Percentiles rank a stretch among this genome's conserved stretches.
phyloP scores from a whole-genome alignment of 2,888 invertebrate genomes.

The Eumerus sabulonum region DNA sequence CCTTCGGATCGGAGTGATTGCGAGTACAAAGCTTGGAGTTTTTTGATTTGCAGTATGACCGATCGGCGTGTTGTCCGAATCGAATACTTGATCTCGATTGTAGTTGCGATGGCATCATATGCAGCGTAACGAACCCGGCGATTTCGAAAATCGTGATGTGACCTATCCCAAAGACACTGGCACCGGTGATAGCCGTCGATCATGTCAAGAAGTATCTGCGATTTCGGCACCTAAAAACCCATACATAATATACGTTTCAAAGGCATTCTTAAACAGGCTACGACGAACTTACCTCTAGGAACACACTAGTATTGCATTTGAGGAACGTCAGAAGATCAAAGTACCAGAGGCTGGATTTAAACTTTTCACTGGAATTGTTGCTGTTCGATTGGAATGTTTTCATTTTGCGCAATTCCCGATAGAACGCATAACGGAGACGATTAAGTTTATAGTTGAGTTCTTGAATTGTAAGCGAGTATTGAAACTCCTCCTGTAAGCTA shows the following conservation, averaged over 20 bases:
- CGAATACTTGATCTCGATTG: constrained; percentile 51
- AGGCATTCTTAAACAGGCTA: too few species aligned
- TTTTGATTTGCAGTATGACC: constrained; percentile 46
- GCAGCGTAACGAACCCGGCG: constrained; percentile 46
- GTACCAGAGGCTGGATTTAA: constrained; percentile 37
- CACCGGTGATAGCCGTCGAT: constrained; percentile 38
- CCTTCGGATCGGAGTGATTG: constrained; percentile 38
- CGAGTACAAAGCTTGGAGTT: constrained; percentile 37
- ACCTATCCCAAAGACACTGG: constrained; percentile 44
- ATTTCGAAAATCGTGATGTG: constrained; percentile 46
- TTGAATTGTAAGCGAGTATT: constrained; percentile 21
- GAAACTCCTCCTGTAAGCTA: constrained; percentile 14
- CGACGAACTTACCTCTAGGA: constrained; percentile 31
- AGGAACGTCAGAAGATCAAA: constrained; percentile 38
- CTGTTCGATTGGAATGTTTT: constrained; percentile 43
- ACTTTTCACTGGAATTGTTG: constrained; percentile 25
- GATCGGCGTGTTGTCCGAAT: constrained; percentile 50
- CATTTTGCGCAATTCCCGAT: constrained; percentile 46
- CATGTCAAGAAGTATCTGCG: constrained; percentile 43
- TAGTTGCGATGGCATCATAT: constrained; percentile 48
- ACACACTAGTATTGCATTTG: constrained; percentile 43
- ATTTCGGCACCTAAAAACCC: constrained; percentile 38
- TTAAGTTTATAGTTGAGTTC: constrained; percentile 45
- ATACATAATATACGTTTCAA: too few species aligned
- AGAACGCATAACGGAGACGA: constrained; percentile 39